Evolutionary conservation across 1,140 invertebrate species (phyloP).

Genomic region (Penaeus japonicus): DNA sequence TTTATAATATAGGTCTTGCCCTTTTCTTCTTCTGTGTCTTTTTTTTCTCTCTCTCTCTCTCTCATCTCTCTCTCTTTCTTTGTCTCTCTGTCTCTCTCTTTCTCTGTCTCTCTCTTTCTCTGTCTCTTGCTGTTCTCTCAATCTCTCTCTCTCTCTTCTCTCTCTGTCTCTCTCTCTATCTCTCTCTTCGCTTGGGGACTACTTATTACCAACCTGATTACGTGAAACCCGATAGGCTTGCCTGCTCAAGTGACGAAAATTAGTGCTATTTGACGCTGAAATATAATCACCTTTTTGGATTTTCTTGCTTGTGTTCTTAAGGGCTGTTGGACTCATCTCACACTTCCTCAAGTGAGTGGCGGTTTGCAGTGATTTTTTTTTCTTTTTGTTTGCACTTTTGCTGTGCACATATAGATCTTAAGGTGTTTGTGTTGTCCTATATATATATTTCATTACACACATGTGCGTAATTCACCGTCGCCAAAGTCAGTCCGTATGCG

Average conservation of each 20-base stretch:
- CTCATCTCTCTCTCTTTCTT: not conserved
- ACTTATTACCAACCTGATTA: no score
- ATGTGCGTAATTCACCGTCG: not conserved
- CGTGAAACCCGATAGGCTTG: no score
- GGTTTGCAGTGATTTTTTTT: not conserved
- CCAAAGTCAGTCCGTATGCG: no score
- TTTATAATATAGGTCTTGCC: no score
- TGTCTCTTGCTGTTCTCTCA: no score
- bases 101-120: no score
- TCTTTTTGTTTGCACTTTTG: not conserved
- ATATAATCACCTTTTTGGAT: constrained; percentile 13
- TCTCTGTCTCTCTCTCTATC: no score
- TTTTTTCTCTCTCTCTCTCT: no score
- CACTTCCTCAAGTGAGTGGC: constrained; percentile 44
- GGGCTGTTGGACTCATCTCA: constrained; percentile 33
- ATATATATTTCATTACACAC: not conserved
- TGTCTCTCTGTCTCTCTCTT: not conserved
- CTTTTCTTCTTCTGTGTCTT: no score
- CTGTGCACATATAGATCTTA: not conserved
- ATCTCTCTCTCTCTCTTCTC: no score
- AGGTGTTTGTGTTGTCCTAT: not conserved
- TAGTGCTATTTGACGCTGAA: not conserved
- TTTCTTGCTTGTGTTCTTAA: constrained; percentile 20
- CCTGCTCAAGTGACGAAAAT: constrained; percentile 16
- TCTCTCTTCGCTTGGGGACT: no score